These are phyloP conservation scores for Epinotia demarniana DNA, from an alignment of 2,888 invertebrate species.

Conservation along the genomic window DNA sequence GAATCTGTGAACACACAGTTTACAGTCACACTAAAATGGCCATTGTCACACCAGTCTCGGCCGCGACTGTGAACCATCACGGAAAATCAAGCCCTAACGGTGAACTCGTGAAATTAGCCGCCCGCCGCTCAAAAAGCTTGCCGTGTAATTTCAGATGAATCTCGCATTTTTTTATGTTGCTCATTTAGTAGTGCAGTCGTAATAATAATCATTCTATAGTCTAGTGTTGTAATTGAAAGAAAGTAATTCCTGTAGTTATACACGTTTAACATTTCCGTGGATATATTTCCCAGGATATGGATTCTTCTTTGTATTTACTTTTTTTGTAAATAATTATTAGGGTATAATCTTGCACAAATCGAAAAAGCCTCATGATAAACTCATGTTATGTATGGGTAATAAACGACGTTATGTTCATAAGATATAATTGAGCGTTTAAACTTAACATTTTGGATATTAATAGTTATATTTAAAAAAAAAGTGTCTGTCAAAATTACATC, in stretches of 20 bases:
- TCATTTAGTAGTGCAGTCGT: background rate
- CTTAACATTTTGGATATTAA: no score
- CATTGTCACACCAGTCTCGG: slow-evolving; percentile 5
- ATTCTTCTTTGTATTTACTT: background rate
- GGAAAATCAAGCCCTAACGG: slow-evolving; percentile 54
- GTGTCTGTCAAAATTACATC: no score
- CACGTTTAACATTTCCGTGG: background rate
- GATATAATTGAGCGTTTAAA: no score
- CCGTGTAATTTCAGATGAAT: slow-evolving; percentile 50
- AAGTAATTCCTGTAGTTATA: background rate
- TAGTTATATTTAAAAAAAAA: no score
- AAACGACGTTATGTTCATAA: no score
- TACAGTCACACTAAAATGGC: slow-evolving; percentile 13
- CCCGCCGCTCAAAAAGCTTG: slow-evolving; percentile 48
- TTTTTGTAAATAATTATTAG: no score
- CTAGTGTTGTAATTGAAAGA: background rate
- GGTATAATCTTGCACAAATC: no score
- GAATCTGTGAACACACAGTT: background rate
- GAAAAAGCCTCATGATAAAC: no score
- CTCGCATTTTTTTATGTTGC: slow-evolving; percentile 14
- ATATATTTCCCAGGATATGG: background rate
- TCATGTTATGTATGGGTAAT: no score
- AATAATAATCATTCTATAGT: background rate
- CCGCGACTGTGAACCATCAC: slow-evolving; percentile 39
- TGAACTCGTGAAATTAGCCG: slow-evolving; percentile 65